Evolutionary conservation across 2,888 invertebrate genomes (phyloP).

Genomic region (Andrena dorsata): DNA sequence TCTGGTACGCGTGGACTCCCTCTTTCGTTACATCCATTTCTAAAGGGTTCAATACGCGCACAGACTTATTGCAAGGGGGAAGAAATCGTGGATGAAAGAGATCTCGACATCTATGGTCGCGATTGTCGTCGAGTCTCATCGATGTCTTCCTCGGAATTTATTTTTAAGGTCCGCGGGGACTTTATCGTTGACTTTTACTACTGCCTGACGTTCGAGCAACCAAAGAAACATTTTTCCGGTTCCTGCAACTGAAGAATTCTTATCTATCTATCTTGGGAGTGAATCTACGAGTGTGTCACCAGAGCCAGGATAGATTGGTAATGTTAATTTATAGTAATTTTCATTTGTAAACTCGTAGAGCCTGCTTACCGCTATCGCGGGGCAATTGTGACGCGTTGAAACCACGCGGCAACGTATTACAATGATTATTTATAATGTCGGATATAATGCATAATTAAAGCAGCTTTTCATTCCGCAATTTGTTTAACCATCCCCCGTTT

Average conservation of each 20-base stretch:
- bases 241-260: no score
- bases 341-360: not conserved
- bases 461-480: not conserved
- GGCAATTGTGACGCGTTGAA: not conserved
- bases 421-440: not conserved
- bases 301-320: no score
- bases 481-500: not conserved
- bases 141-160: not conserved
- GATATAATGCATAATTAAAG: constrained; percentile 4
- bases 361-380: not conserved
- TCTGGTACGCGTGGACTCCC: not conserved
- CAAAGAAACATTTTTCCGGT: no score
- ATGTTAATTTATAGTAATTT: no score
- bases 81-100: not conserved
- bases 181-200: not conserved
- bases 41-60: not conserved
- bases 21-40: not conserved
- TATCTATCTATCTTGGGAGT: no score
- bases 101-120: not conserved
- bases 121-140: constrained; percentile 12
- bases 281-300: no score
- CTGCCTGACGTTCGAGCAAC: no score
- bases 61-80: not conserved
- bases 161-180: not conserved
- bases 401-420: not conserved